Evolutionary conservation across 53 echinoderm and acorn worm species (phyloP).

Genomic region (Echinometra lucunter): DNA sequence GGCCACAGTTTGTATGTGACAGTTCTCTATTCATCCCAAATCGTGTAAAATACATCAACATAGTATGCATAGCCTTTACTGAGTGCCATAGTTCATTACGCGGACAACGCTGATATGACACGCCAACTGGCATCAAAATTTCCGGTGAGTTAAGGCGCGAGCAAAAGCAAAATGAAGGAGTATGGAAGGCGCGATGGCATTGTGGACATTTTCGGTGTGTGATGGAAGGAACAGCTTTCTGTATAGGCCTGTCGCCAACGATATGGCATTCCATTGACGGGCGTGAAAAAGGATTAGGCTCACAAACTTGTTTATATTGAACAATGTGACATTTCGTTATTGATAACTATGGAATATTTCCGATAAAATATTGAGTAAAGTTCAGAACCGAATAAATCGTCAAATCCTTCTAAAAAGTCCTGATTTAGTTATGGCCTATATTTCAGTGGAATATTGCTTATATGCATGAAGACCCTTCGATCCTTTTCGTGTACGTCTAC

Average conservation of each 20-base stretch:
- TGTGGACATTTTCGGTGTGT: background rate
- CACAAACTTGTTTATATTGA: slow-evolving; percentile 10
- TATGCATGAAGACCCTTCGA: too few relatives aligned
- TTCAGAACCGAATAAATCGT: too few relatives aligned
- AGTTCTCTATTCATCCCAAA: slow-evolving; percentile 17
- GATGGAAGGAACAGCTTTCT: slow-evolving; percentile 23
- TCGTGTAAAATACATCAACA: slow-evolving; percentile 65
- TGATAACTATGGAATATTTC: background rate
- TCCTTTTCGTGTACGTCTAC: too few relatives aligned
- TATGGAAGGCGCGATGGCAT: slow-evolving; percentile 15
- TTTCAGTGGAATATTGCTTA: too few relatives aligned
- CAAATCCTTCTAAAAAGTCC: too few relatives aligned
- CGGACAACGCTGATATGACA: slow-evolving; percentile 32
- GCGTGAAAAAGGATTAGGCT: background rate
- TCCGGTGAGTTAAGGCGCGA: slow-evolving; percentile 31
- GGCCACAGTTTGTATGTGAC: background rate
- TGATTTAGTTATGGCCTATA: too few relatives aligned
- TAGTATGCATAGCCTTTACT: background rate
- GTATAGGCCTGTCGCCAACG: background rate
- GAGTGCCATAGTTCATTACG: slow-evolving; percentile 25
- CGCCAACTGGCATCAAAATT: slow-evolving; percentile 52
- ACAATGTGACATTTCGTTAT: background rate
- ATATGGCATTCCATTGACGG: background rate
- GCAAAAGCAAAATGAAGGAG: background rate
- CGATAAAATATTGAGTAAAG: too few relatives aligned